Percentiles rank a stretch among this genome's conserved stretches.
Evolutionary conservation across 2,888 invertebrate genomes (phyloP).

Genomic region (Eupithecia pulchellata): DNA sequence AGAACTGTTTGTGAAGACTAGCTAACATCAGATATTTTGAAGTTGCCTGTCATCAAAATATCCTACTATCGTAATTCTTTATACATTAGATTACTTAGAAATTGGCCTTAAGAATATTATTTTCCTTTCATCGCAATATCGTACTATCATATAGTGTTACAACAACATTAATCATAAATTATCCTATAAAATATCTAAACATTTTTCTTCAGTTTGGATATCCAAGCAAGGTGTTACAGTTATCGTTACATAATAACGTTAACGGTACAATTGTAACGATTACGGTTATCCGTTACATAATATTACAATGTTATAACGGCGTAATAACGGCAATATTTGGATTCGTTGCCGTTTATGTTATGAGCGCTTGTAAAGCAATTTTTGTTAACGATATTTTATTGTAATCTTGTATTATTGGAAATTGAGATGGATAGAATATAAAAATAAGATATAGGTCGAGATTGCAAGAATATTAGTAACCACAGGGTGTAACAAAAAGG

Average conservation of each 20-base stretch:
- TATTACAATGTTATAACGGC: conserved; percentile 43
- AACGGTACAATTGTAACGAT: conserved; percentile 62
- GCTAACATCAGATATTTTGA: neutral
- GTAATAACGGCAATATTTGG: too few species aligned
- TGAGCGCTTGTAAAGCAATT: conserved; percentile 34
- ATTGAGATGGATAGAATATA: neutral
- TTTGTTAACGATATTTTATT: conserved; percentile 25
- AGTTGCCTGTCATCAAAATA: neutral
- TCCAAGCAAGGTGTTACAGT: conserved; percentile 61
- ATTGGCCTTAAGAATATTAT: too few species aligned
- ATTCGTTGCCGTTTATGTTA: conserved; percentile 46
- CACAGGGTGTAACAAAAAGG: too few species aligned
- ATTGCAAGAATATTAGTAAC: too few species aligned
- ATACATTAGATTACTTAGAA: too few species aligned
- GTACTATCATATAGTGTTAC: too few species aligned
- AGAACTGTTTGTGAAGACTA: conserved; percentile 15
- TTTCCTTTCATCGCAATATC: too few species aligned
- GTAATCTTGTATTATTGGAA: neutral
- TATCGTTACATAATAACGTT: conserved; percentile 69
- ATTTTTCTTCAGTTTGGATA: conserved; percentile 14
- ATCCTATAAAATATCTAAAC: neutral
- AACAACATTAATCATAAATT: neutral
- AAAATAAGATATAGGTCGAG: neutral
- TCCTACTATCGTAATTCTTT: too few species aligned
- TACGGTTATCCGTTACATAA: conserved; percentile 56